Evolutionary conservation across 2,797 vertebrate species (phyloP), one percentile per base, ranked within the genome.

Genomic region (Acrossocheilus wenchowensis): DNA sequence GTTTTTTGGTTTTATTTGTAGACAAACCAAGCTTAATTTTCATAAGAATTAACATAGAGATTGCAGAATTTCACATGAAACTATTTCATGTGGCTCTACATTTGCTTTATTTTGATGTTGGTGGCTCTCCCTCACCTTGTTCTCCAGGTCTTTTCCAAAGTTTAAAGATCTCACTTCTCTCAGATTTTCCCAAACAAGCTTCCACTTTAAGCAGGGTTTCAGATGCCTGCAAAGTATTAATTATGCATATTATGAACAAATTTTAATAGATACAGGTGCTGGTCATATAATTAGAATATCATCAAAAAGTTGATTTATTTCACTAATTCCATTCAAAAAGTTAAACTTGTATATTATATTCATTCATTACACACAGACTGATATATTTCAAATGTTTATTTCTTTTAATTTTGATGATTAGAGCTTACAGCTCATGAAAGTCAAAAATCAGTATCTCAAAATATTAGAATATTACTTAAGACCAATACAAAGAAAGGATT

Each of bases 221-320:
- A 80, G 26, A 26, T 81, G 3, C 79, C 79, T 81, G 62, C 26
- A 50, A 81, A 81, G 48, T 36, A 81, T 48, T 12, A 23, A 45
- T 68, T 15, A 36, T 48, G 17, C 43, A 50, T 68, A 36, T 52
- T 64, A 45, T 21, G 2, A 45, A 80, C 39, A 80, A 30, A 30
- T 45, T 26, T 26, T 2, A 64, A 14, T 26, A 64, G 2, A 64
- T 64, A 5, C n/a, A 60, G n/a, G 26, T 26, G 26, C 26, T 26
- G 26, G 26, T 26, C 26, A 26, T 26, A 26, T 26, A 26, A 26
- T 26, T 26, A 26, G 26, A 26, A 26, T 26, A 26, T 26, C 26
- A 26, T 26, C 26, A 26, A 26, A 26, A 26, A 26, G 26, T 26
- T 26, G 26, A 26, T 26, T 26, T 26, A 26, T 26, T 26, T 26